Base-by-base conservation (phyloP, 2,113 vertebrate species). In the Pelusios castaneus region DNA sequence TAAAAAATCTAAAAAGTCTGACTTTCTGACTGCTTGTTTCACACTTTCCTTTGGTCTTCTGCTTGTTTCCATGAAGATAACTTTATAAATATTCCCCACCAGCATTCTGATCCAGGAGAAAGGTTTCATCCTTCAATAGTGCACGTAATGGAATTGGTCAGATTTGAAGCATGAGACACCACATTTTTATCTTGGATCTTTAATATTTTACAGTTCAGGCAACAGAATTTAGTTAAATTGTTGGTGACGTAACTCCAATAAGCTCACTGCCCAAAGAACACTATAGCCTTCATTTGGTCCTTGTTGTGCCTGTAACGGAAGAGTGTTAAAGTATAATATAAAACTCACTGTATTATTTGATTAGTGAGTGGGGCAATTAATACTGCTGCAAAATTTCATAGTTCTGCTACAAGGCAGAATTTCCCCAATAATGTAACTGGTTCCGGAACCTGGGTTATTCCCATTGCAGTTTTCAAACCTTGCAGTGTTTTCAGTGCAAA, bases 71-170 rank as follows among this genome's bases (percentile, higher is more conserved):
- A 97, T 94, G 45, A 94, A 95, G 86, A 95, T 29, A 93, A 31
- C 84, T 94, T 94, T 94, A 92, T n/a, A 96, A 94, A 92, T 95
- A 97, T 95, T 96, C 52, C 88, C 95, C 93, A 95, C 49, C 89
- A 97, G 92, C 73, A 97, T 97, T 97, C 97, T 96, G 96, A 98
- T 97, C 95, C 95, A 97, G 96, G 89, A 97, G 92, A 98, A 98
- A 98, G 95, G 94, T 96, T 98, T 98, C 96, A 98, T 98, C 97
- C 97, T 98, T 98, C 98, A 98, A 84, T 97, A 98, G 97, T 98
- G 97, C 98, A 98, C 80, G 5, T 98, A 98, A 98, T 98, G 92
- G 97, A 98, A 97, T 94, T 96, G 97, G 98, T 98, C 96, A 97
- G 96, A 98, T 97, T 93, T 97, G 95, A 98, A 98, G 97, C 96